Conservation (phyloP, 1,140 invertebrate genomes). For the Bombus turneri region DNA sequence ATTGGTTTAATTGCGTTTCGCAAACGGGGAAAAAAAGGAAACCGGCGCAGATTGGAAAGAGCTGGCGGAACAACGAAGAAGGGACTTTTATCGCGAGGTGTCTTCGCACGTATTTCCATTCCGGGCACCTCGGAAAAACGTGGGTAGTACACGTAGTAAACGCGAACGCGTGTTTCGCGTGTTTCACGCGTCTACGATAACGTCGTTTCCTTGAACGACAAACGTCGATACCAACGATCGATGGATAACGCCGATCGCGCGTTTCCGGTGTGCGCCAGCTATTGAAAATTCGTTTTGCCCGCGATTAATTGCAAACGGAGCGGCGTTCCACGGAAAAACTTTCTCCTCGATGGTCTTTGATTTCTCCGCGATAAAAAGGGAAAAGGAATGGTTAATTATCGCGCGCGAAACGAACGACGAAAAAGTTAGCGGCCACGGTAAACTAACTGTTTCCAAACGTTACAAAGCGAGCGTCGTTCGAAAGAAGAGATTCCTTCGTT, state of each 20-base stretch:
- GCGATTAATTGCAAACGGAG: slow-evolving; percentile 5
- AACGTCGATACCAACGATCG: background rate
- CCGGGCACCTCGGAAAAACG: too few relatives aligned
- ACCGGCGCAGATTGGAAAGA: slow-evolving; percentile 46
- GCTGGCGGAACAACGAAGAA: slow-evolving; percentile 25
- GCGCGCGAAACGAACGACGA: background rate
- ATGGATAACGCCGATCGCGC: background rate
- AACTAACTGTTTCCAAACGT: background rate
- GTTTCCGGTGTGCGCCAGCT: background rate
- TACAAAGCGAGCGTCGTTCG: background rate
- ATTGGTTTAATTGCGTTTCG: slow-evolving; percentile 81
- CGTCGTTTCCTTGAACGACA: background rate
- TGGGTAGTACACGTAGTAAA: too few relatives aligned
- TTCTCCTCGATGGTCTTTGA: background rate
- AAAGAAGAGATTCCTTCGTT: background rate
- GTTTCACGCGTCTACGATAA: background rate
- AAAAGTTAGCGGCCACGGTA: background rate
- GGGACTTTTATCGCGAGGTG: slow-evolving; percentile 34
- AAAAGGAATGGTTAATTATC: slow-evolving; percentile 32
- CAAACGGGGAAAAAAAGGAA: slow-evolving; percentile 50
- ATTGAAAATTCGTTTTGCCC: background rate
- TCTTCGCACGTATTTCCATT: slow-evolving; percentile 3
- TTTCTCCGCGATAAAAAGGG: slow-evolving; percentile 15
- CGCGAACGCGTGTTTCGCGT: too few relatives aligned
- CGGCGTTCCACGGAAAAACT: background rate